Percentiles rank a stretch among this genome's conserved stretches.
These are phyloP conservation scores for Diogma glabrata DNA, from an alignment of 2,888 invertebrate species.

Conservation along the genomic window DNA sequence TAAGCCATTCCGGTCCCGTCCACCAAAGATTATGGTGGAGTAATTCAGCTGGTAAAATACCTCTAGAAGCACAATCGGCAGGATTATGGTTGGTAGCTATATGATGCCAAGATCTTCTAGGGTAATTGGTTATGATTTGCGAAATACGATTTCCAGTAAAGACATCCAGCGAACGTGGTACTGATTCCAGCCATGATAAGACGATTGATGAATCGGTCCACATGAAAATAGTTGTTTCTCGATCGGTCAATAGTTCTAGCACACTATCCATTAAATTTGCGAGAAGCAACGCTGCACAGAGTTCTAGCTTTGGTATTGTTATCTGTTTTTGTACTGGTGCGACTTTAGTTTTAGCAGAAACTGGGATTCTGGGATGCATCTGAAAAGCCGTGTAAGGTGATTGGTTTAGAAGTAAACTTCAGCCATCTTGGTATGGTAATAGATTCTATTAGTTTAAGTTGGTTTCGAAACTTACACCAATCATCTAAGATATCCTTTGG, in stretches of 20 bases:
- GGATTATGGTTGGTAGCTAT: neutral
- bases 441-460: neutral
- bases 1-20: neutral
- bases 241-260: neutral
- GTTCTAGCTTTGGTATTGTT: neutral
- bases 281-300: neutral
- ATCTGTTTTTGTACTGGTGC: neutral
- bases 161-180: neutral
- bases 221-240: neutral
- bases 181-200: neutral
- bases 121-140: neutral
- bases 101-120: neutral
- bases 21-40: neutral
- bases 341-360: neutral
- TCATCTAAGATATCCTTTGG: neutral
- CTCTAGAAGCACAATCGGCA: neutral
- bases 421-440: too few relatives aligned
- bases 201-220: neutral
- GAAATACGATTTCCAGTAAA: neutral
- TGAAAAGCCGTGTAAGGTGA: neutral
- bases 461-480: neutral
- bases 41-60: neutral
- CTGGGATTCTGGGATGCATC: too few relatives aligned
- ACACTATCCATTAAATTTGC: neutral
- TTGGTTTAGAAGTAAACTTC: neutral